Evolutionary conservation across 2,888 invertebrate species (phyloP).

Genomic region (Sesia apiformis): DNA sequence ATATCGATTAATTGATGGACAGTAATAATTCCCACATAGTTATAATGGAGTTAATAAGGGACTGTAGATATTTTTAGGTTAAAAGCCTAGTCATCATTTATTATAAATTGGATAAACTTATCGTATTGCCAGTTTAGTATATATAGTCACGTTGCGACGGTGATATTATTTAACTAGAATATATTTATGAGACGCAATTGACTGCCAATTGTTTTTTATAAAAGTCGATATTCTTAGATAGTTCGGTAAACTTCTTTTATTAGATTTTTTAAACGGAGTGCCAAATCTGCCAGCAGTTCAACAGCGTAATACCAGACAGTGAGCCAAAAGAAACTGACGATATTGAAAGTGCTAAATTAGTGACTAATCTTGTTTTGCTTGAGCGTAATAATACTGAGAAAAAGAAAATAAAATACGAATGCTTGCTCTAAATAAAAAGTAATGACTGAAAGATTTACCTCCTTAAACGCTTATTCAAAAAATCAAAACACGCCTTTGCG

Average conservation of each 20-base stretch:
- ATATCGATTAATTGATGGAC: conserved; percentile 69
- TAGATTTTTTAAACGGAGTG: conserved; percentile 60
- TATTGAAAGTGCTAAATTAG: conserved; percentile 4
- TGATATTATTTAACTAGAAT: conserved; percentile 62
- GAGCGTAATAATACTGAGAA: conserved; percentile 21
- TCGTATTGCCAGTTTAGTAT: conserved; percentile 51
- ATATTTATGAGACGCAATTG: conserved; percentile 61
- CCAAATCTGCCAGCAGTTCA: conserved; percentile 36
- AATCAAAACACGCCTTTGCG: conserved; percentile 22
- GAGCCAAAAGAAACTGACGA: conserved; percentile 22
- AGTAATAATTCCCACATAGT: conserved; percentile 53
- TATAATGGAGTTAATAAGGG: conserved; percentile 42
- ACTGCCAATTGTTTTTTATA: conserved; percentile 73
- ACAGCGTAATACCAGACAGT: conserved; percentile 29
- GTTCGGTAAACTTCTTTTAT: conserved; percentile 59
- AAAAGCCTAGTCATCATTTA: conserved; percentile 39
- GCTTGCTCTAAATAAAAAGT: conserved; percentile 47
- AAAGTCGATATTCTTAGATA: conserved; percentile 64
- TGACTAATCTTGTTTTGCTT: conserved; percentile 3
- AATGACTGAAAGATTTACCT: conserved; percentile 49
- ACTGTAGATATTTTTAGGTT: conserved; percentile 59
- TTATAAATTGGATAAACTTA: conserved; percentile 29
- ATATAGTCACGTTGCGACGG: conserved; percentile 47
- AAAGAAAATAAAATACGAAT: conserved; percentile 38
- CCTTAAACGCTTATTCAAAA: conserved; percentile 26